Evolutionary conservation across 2,113 vertebrate species (phyloP).

Genomic region (Rhipidura dahli): DNA sequence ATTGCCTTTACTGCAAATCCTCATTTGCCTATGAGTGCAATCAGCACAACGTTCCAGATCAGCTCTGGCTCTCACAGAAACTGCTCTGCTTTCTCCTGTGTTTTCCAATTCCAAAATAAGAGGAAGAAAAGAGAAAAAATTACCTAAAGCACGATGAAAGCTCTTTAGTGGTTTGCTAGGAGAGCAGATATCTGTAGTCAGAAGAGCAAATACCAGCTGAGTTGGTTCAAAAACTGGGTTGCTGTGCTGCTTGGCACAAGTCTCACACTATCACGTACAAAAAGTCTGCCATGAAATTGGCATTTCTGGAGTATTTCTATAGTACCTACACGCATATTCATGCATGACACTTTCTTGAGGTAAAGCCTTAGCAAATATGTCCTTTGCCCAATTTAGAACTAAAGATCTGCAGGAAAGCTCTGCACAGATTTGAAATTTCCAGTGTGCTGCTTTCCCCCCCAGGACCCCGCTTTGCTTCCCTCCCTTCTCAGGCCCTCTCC

Average conservation of each 20-base stretch:
- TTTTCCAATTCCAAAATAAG: background rate
- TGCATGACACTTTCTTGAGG: background rate
- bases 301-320: background rate
- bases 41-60: accelerated
- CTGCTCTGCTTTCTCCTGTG: background rate
- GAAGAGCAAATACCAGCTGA: background rate
- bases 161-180: background rate
- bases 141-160: background rate
- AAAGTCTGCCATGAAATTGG: background rate
- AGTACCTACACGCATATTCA: background rate
- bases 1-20: background rate
- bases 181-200: background rate
- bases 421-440: background rate
- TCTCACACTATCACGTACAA: background rate
- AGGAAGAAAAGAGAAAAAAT: background rate
- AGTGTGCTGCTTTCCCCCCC: background rate
- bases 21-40: background rate
- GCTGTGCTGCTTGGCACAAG: background rate
- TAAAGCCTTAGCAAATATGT: background rate
- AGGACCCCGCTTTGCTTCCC: background rate
- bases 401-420: background rate
- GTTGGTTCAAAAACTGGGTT: background rate
- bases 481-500: background rate
- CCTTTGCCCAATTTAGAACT: background rate
- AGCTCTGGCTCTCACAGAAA: background rate